Conservation (phyloP, 2,797 vertebrate genomes). For the Phylloscopus collybita region DNA sequence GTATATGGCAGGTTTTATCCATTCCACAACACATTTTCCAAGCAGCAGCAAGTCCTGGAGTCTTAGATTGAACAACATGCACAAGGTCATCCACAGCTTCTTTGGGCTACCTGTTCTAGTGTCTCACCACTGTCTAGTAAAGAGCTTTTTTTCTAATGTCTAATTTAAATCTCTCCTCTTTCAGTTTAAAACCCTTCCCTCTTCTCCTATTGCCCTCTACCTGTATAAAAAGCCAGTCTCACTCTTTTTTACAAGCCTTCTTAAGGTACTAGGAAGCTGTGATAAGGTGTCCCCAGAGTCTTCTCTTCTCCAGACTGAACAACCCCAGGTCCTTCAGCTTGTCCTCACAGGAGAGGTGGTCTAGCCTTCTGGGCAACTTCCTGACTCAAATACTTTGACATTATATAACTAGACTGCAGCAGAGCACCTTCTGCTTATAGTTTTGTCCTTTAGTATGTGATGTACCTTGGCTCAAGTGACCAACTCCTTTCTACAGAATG, state of each 20-base stretch:
- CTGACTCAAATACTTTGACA: not conserved
- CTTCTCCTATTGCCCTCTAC: not conserved
- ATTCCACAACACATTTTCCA: not conserved
- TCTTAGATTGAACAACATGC: not conserved
- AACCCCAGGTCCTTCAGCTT: not conserved
- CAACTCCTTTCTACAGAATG: not conserved
- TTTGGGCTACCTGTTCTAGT: not conserved
- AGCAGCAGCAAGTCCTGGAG: not conserved
- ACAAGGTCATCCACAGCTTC: not conserved
- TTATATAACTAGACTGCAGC: no score
- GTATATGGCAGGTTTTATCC: not conserved
- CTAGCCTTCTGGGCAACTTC: not conserved
- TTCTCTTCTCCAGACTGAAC: not conserved
- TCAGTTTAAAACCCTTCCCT: not conserved
- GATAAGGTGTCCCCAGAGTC: not conserved
- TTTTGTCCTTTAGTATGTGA: not conserved
- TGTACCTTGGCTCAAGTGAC: not conserved
- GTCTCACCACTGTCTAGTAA: not conserved
- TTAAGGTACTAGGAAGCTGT: not conserved
- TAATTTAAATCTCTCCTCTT: not conserved
- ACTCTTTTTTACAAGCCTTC: not conserved
- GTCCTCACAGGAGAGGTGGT: not conserved
- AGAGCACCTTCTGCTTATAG: not conserved
- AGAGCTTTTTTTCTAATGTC: not conserved
- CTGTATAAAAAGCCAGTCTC: not conserved